Base-by-base conservation (phyloP, 1,140 invertebrate genomes). In the Micrasema longulum region DNA sequence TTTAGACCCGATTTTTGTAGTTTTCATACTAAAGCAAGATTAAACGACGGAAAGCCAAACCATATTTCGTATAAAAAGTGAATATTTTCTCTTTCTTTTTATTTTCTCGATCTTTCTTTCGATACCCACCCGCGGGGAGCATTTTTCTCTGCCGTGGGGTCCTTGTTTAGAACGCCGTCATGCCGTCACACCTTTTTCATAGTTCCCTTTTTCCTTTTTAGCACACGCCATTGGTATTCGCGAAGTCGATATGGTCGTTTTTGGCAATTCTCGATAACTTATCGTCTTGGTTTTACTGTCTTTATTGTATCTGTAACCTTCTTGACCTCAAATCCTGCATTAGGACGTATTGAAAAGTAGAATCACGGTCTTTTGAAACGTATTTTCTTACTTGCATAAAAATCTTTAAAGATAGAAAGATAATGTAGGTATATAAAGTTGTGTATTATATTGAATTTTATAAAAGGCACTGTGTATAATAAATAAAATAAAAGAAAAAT, bases 101-200 rank as follows among this genome's bases (percentile, higher is more conserved):
- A 45, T 10, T 16, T n/a, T 45, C 16, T 45, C 41, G 5, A 45
- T 1, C n/a, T 14, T 45, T 14, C 3, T 45, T 45, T 14, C 1
- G 18, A 14, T 45, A 14, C n/a, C 4, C 18, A 14, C 18, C 43
- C 18, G 18, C 4, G 18, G n/a, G n/a, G n/a, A 16, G 7, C 9
- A 6, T 16, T 16, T 16, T 45, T 45, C n/a, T 45, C 18, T 14
- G 43, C 22, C 12, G 18, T 53, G 22, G 18, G 22, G 26, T 22
- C 26, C 9, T 12, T 53, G 5, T 53, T 16, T 20, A 12, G 9
- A n/a, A 57, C 36, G 16, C 36, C 31, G 48, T n/a, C n/a, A n/a
- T n/a, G 53, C 20, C 53, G 53, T 57, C 53, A 36, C 53, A 57
- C 26, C 53, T 57, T 57, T 57, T 57, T 57, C 26, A 31, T 36